phyloP scores from a whole-genome alignment of 2,797 vertebrate species.

The Accipiter minullus region DNA sequence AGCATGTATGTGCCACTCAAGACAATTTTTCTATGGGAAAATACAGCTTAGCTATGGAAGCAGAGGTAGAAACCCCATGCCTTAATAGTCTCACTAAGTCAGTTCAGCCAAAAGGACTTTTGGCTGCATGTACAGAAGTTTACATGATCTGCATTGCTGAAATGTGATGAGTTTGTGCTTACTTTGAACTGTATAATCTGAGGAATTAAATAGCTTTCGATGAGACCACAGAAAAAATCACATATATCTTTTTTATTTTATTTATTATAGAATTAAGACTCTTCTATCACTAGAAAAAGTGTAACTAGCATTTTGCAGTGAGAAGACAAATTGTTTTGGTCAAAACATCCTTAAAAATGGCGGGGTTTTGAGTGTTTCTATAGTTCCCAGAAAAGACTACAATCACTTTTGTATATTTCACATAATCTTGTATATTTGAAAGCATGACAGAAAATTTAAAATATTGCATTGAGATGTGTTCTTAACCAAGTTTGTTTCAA shows the following conservation, averaged over 20 bases:
- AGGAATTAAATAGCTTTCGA: not conserved
- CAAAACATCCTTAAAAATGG: not conserved
- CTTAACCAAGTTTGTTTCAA: not conserved
- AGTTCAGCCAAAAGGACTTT: not conserved
- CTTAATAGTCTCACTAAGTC: not conserved
- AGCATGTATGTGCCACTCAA: not conserved
- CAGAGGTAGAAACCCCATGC: not conserved
- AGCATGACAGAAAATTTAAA: not conserved
- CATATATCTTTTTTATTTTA: not conserved
- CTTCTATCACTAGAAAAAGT: not conserved
- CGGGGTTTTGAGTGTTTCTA: rapidly evolving
- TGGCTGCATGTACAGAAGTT: not conserved
- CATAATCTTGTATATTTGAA: not conserved
- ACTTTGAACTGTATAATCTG: not conserved
- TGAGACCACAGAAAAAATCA: not conserved
- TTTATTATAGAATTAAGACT: not conserved
- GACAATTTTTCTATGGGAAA: not conserved
- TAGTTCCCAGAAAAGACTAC: not conserved
- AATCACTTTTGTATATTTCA: not conserved
- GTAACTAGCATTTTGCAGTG: not conserved
- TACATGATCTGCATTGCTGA: not conserved
- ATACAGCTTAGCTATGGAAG: not conserved
- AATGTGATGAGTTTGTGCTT: not conserved
- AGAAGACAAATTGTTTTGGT: not conserved
- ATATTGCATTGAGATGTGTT: not conserved